Conservation (phyloP, 2,113 vertebrate species). For the Shinisaurus crocodilurus region DNA sequence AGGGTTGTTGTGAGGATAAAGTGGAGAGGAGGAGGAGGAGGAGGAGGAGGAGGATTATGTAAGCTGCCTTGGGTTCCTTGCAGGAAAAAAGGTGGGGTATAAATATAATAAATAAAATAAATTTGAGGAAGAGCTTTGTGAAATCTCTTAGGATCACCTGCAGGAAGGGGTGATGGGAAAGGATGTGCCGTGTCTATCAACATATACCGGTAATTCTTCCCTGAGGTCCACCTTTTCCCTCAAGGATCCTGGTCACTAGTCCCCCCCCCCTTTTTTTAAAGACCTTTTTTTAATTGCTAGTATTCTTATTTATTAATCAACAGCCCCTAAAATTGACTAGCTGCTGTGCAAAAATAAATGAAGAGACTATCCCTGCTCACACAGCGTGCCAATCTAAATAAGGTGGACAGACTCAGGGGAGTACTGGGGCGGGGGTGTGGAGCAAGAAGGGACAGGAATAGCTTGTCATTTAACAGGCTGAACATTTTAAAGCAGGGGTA, state of each 20-base stretch:
- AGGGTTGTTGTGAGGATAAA: too few species aligned
- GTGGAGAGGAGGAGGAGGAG: too few species aligned
- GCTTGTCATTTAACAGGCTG: not conserved
- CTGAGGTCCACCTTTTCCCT: not conserved
- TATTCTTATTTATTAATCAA: not conserved
- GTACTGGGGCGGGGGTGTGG: too few species aligned
- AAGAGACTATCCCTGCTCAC: not conserved
- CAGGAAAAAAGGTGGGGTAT: too few species aligned
- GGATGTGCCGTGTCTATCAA: not conserved
- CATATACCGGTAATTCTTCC: not conserved
- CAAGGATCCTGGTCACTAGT: not conserved
- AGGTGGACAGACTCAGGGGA: not conserved
- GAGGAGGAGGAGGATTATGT: too few species aligned
- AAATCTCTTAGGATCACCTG: too few species aligned
- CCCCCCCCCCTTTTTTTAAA: too few species aligned
- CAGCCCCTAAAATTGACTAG: not conserved
- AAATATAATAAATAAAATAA: too few species aligned
- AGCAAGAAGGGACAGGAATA: not conserved
- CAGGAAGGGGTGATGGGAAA: too few species aligned
- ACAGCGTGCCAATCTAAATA: not conserved
- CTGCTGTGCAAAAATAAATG: not conserved
- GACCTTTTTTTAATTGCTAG: not conserved
- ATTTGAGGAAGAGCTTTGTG: too few species aligned
- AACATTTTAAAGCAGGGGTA: too few species aligned
- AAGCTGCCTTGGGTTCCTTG: too few species aligned